Percentiles rank a stretch among this genome's conserved stretches.
Evolutionary conservation across 2,113 vertebrate species (phyloP).

Genomic region (Tenebrosternarchus preto): DNA sequence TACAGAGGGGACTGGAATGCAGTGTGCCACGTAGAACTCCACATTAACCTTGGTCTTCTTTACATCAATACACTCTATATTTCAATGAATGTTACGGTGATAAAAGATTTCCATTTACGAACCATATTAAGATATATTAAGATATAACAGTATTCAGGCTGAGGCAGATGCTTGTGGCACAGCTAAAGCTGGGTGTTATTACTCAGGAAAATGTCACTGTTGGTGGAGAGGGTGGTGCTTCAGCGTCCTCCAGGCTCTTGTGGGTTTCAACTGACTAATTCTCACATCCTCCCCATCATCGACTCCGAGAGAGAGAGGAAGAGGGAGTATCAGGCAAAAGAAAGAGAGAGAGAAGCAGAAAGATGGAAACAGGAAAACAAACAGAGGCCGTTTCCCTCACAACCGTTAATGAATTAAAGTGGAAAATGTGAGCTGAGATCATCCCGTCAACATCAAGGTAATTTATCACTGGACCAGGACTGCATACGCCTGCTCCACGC

Average conservation of each 20-base stretch:
- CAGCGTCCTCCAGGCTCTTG: constrained; percentile 46
- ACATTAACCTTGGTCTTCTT: not conserved
- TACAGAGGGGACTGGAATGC: constrained; percentile 35
- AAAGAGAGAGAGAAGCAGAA: constrained; percentile 26
- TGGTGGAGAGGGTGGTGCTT: constrained; percentile 65
- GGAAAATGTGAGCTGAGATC: constrained; percentile 30
- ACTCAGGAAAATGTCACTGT: constrained; percentile 70
- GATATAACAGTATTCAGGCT: constrained; percentile 66
- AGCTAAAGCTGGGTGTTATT: constrained; percentile 62
- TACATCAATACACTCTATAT: not conserved
- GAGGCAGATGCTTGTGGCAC: constrained; percentile 65
- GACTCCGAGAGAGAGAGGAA: constrained; percentile 41
- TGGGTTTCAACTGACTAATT: constrained; percentile 58
- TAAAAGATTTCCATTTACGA: not conserved
- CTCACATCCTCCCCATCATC: constrained; percentile 61
- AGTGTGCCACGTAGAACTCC: not conserved
- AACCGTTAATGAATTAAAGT: constrained; percentile 46
- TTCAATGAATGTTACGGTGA: not conserved
- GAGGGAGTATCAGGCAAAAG: too few relatives aligned
- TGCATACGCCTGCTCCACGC: constrained; percentile 15
- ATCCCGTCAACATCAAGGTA: constrained; percentile 35
- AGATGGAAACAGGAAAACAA: constrained; percentile 10
- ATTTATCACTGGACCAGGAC: constrained; percentile 28
- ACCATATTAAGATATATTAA: constrained; percentile 36
- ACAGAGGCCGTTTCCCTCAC: constrained; percentile 49